Evolutionary conservation across 2,888 invertebrate genomes (phyloP).

Genomic region (Chrysopilus asiliformis): DNA sequence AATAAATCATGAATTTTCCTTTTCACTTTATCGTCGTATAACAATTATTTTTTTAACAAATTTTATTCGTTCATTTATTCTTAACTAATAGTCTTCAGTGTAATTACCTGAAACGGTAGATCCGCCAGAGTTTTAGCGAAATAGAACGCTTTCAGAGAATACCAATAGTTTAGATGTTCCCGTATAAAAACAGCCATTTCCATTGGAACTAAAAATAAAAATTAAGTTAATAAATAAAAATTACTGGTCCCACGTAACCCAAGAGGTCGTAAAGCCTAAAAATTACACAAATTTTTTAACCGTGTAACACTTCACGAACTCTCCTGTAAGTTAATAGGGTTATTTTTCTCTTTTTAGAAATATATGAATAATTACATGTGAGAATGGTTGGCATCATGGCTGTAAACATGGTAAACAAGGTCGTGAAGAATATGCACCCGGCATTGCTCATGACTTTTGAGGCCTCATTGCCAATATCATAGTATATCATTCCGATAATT

Average conservation of each 20-base stretch:
- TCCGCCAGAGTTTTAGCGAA: conserved; percentile 93
- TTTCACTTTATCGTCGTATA: too few relatives aligned
- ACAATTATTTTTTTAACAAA: too few relatives aligned
- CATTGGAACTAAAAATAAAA: conserved; percentile 63
- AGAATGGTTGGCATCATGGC: conserved; percentile 98
- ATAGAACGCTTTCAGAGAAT: conserved; percentile 92
- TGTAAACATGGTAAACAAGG: conserved; percentile 93
- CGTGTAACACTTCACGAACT: conserved; percentile 1
- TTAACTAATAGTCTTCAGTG: too few relatives aligned
- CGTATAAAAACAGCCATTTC: conserved; percentile 91
- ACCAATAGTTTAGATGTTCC: conserved; percentile 95
- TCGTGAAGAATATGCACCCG: conserved; percentile 90
- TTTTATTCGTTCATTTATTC: too few relatives aligned
- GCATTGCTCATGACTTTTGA: conserved; percentile 90
- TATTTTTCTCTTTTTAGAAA: not conserved
- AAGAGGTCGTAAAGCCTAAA: too few relatives aligned
- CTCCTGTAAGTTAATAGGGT: too few relatives aligned
- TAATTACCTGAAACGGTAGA: conserved; percentile 84
- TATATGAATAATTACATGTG: conserved; percentile 63
- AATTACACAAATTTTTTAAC: not conserved
- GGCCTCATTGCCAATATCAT: conserved; percentile 85
- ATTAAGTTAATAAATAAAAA: too few relatives aligned
- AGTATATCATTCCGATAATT: conserved; percentile 84
- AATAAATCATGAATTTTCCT: too few relatives aligned
- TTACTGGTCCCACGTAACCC: too few relatives aligned